phyloP scores from a whole-genome alignment of 64 coral and sea anemone species.

The Hydrozoanthus tunicans region DNA sequence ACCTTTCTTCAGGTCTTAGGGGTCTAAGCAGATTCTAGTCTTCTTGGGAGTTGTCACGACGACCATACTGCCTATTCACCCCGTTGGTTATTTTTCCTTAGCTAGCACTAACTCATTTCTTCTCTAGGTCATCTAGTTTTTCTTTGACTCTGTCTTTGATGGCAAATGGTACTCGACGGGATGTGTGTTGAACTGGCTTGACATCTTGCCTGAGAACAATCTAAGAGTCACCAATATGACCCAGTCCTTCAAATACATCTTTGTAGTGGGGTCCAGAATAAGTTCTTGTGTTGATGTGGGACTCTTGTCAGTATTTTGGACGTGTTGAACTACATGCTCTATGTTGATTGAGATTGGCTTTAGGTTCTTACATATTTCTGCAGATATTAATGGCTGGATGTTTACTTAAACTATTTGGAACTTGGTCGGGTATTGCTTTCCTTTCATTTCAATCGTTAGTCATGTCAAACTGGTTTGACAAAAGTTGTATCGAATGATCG shows the following conservation, averaged over 20 bases:
- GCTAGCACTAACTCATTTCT: slow-evolving; percentile 21
- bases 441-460: slow-evolving; percentile 39
- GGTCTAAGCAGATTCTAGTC: slow-evolving; percentile 69
- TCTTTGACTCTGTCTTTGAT: slow-evolving; percentile 51
- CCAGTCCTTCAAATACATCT: slow-evolving; percentile 56
- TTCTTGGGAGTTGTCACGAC: slow-evolving; percentile 26
- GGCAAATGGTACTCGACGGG: slow-evolving; percentile 24
- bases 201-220: not conserved
- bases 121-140: slow-evolving; percentile 34
- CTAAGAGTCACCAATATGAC: slow-evolving; percentile 46
- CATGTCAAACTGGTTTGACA: slow-evolving; percentile 52
- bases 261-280: slow-evolving; percentile 31
- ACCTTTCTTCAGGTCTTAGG: slow-evolving; percentile 53
- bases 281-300: slow-evolving; percentile 8
- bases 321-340: slow-evolving; percentile 23
- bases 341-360: slow-evolving; percentile 21
- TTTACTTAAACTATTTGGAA: slow-evolving; percentile 53
- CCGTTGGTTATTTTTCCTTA: not conserved
- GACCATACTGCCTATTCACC: slow-evolving; percentile 65
- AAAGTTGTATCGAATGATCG: slow-evolving; percentile 52
- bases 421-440: slow-evolving; percentile 29
- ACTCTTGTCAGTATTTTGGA: not conserved
- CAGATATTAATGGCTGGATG: slow-evolving; percentile 53
- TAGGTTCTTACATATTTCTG: slow-evolving; percentile 54
- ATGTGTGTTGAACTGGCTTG: slow-evolving; percentile 58